Evolutionary conservation across 2,888 invertebrate genomes (phyloP), one percentile per base, ranked within the genome.

Genomic region (Cepaea hortensis): DNA sequence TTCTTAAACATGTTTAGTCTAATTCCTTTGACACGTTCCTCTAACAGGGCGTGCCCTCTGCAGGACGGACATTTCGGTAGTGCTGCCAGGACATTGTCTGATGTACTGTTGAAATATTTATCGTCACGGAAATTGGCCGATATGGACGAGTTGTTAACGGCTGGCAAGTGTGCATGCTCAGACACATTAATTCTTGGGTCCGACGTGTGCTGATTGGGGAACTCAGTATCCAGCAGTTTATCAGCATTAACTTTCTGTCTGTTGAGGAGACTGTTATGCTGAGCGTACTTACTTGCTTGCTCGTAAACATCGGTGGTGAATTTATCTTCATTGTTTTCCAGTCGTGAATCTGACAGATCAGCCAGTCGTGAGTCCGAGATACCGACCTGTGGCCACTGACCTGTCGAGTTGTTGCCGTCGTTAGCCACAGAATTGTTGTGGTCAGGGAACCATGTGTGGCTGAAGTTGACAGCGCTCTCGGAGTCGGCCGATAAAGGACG

Each of bases 1-100:
- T 65, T 23, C 62, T 35, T 76, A 76, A 84, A 75, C 77, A 65
- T 75, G 18, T 61, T 48, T 11, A 61, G 55, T 35, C 84, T 55
- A 13, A 84, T 46, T 50, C n/a, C 9, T 23, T 76, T 76, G 15
- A 84, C 48, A 18, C 65, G 9, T 46, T 84, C 35, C 55, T 84
- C 84, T 55, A 65, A 35, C 48, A 20, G 50, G 61, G n/a, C 23
- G 23, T n/a, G 50, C 46, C 18, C 3, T 50, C 18, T n/a, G 18
- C 79, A 79, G 2, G 62, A 62, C 62, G 62, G 62, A 35, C 79
- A 79, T 3, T 55, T 18, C 7, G 79, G 13, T 20, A 15, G 6
- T 68, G n/a, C 11, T n/a, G 11, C 13, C 68, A 7, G 6, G 55
- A 9, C 55, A 55, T 55, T 11, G 55, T 55, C 11, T 55, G 11